Evolutionary conservation across 1,140 invertebrate species (phyloP), one percentile per base, ranked within the genome.

Genomic region (Leptestheria dahalacensis): DNA sequence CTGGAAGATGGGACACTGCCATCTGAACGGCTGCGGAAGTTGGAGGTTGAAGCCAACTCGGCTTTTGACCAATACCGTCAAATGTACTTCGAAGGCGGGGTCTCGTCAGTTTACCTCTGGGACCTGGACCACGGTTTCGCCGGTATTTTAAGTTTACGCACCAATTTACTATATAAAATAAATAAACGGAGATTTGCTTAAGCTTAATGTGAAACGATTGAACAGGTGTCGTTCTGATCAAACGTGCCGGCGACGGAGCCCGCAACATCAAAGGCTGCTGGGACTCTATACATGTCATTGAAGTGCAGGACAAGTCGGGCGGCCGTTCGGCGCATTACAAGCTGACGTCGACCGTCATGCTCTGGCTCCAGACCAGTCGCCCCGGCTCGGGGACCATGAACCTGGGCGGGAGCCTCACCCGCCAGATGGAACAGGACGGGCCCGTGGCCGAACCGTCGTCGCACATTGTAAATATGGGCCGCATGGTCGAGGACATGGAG

Each of bases 281-380:
- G 97, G 96, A 99, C 73, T 98, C 95, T 2, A 97, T 99, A 71
- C 96, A 99, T 72, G 96, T 99, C 0, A 89, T 99, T 15, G 96
- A 99, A 78, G 93, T 98, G 1, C 87, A 94, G 67, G 93, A 96
- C 71, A 97, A 97, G 73, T 85, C 89, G 23, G 88, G 83, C 61
- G 93, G 93, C 0, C 79, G 92, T 49, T 90, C 82, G 68, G 95
- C 95, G 4, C 94, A 98, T 71, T 99, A 99, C 69, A 99, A 99
- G 78, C 78, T 99, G 62, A 99, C 96, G 25, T 97, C 93, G 0
- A 99, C 97, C 15, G 91, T 91, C 0, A 99, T 99, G 95, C 72
- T 99, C 29, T 99, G 97, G 97, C 78, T 99, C 51, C 93, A 98
- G 73, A 99, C 96, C 1, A 95, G 94, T 68, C 96, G 97, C 69